These are phyloP conservation scores for Augiades crinisus DNA, from an alignment of 2,888 invertebrate genomes.

Conservation along the genomic window DNA sequence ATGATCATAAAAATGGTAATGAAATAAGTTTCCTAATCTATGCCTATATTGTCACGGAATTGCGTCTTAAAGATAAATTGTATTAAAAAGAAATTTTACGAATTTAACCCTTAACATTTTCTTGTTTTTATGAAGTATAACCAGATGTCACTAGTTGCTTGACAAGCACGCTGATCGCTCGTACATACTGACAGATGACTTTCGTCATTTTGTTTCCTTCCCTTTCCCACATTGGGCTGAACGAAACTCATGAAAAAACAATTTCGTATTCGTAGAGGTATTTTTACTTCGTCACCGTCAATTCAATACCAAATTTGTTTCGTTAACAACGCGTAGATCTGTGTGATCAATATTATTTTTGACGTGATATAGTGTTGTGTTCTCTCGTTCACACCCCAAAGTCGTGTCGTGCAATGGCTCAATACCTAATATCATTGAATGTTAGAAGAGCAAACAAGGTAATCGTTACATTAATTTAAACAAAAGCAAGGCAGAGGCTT, in stretches of 20 bases:
- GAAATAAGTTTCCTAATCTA: too few species aligned
- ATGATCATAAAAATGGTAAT: too few species aligned
- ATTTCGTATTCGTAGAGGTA: not conserved
- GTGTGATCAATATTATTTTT: constrained; percentile 3
- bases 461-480: constrained; percentile 63
- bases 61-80: too few species aligned
- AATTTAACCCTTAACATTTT: too few species aligned
- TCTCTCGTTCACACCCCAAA: not conserved
- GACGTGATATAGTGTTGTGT: not conserved
- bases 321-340: not conserved
- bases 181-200: constrained; percentile 20
- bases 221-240: constrained; percentile 16
- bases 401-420: constrained; percentile 18
- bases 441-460: constrained; percentile 57
- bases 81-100: too few species aligned
- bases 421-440: constrained; percentile 32
- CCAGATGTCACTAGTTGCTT: constrained; percentile 5
- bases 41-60: too few species aligned
- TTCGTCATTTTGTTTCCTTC: constrained; percentile 20
- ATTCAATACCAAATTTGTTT: not conserved
- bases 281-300: constrained; percentile 12
- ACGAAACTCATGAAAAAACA: constrained; percentile 11
- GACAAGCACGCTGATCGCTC: constrained; percentile 1
- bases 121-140: too few species aligned
- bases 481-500: constrained; percentile 55